Evolutionary conservation across 2,797 vertebrate species (phyloP).

Genomic region (Loris lydekkerianus): DNA sequence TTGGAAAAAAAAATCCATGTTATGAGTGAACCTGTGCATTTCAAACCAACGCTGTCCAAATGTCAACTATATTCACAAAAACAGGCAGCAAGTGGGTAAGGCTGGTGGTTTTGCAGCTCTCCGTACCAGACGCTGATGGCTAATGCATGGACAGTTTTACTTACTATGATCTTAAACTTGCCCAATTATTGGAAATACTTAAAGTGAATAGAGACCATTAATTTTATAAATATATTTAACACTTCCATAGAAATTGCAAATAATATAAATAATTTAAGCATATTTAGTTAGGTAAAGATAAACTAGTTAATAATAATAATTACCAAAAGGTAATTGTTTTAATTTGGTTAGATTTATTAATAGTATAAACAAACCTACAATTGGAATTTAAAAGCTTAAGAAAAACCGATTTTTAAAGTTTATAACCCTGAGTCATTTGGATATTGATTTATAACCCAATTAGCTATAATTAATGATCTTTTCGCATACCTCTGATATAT

Average conservation of each 20-base stretch:
- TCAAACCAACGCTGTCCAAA: neutral
- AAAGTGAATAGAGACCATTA: neutral
- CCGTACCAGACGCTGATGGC: neutral
- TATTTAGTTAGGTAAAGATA: neutral
- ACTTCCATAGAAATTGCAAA: neutral
- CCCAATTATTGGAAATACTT: neutral
- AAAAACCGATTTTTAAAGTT: neutral
- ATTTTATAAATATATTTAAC: neutral
- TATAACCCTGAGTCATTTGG: neutral
- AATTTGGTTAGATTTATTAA: neutral
- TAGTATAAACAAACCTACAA: neutral
- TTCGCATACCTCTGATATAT: neutral
- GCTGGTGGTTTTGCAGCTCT: neutral
- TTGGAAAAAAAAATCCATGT: neutral
- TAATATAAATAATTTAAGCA: neutral
- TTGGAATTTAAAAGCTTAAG: neutral
- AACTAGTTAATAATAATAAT: neutral
- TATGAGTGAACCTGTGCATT: neutral
- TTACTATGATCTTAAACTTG: neutral
- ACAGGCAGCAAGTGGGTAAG: neutral
- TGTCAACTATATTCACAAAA: neutral
- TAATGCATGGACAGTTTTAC: neutral
- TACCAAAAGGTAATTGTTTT: neutral
- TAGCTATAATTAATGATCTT: neutral
- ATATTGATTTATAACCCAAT: neutral